These are phyloP conservation scores for Phortica variegata DNA, from an alignment of 1,140 invertebrate species.

Conservation along the genomic window DNA sequence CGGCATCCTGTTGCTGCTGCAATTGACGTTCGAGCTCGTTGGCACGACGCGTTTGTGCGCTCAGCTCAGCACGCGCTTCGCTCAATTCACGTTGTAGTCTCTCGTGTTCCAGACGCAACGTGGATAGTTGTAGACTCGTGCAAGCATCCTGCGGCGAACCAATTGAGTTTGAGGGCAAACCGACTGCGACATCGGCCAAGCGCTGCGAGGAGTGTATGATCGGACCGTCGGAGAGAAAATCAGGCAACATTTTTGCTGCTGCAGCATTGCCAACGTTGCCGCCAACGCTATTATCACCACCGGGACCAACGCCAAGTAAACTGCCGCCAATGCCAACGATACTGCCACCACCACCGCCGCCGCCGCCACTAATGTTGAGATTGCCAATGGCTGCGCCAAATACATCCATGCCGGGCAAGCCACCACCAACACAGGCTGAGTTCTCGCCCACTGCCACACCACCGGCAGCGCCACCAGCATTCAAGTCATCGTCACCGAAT, in stretches of 20 bases:
- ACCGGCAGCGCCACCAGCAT: slow-evolving; percentile 46
- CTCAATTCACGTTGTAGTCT: slow-evolving; percentile 62
- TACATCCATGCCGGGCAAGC: slow-evolving; percentile 11
- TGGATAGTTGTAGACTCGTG: slow-evolving; percentile 25
- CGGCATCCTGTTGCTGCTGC: slow-evolving; percentile 52
- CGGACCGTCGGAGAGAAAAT: slow-evolving; percentile 73
- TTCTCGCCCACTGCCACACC: slow-evolving; percentile 32
- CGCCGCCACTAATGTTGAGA: background rate
- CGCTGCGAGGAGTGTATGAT: slow-evolving; percentile 60
- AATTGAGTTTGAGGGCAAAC: slow-evolving; percentile 46
- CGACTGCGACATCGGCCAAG: slow-evolving; percentile 58
- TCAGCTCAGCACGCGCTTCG: slow-evolving; percentile 59
- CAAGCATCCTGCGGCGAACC: slow-evolving; percentile 44
- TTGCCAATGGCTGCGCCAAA: slow-evolving; percentile 9
- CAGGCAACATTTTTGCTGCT: slow-evolving; percentile 63
- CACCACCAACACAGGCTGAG: slow-evolving; percentile 5
- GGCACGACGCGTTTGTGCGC: slow-evolving; percentile 60
- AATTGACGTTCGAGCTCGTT: slow-evolving; percentile 62
- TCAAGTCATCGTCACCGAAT: slow-evolving; percentile 39
- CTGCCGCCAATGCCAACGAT: slow-evolving; percentile 9
- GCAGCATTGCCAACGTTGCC: slow-evolving; percentile 1
- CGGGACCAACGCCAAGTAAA: background rate
- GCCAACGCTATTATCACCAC: background rate
- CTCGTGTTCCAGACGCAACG: slow-evolving; percentile 62
- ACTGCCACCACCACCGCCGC: slow-evolving; percentile 16